Percentiles rank a stretch among this genome's conserved stretches.
Evolutionary conservation across 2,797 vertebrate species (phyloP).

Genomic region (Orientallactaga sibirica): DNA sequence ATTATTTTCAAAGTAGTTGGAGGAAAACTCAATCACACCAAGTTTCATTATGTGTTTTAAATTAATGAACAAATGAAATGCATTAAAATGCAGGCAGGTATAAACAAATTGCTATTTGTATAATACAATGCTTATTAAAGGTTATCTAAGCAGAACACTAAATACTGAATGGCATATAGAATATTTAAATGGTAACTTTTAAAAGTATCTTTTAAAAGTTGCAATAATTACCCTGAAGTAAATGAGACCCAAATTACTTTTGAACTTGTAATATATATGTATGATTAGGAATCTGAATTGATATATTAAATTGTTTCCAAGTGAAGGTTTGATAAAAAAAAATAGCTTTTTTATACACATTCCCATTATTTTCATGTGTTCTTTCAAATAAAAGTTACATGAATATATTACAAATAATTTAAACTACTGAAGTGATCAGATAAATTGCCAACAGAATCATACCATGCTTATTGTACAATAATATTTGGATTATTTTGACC

Average conservation of each 20-base stretch:
- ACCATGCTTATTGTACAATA: conserved; percentile 42
- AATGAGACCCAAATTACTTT: not conserved
- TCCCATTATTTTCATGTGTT: conserved; percentile 41
- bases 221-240: conserved; percentile 10
- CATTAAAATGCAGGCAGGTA: conserved; percentile 41
- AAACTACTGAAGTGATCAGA: conserved; percentile 45
- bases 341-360: not conserved
- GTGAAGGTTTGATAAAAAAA: not conserved
- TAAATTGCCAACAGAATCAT: conserved; percentile 23
- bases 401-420: conserved; percentile 55
- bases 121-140: conserved; percentile 28
- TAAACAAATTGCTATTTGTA: conserved; percentile 54
- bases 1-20: conserved; percentile 72
- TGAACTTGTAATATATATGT: not conserved
- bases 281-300: not conserved
- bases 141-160: conserved; percentile 26
- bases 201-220: conserved; percentile 45
- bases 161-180: not conserved
- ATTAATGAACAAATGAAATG: conserved; percentile 64
- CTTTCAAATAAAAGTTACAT: not conserved
- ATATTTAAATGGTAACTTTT: conserved; percentile 18
- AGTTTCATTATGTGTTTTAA: conserved; percentile 67
- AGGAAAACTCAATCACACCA: conserved; percentile 21
- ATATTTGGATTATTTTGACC: conserved; percentile 63
- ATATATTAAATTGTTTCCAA: conserved; percentile 46